These are phyloP conservation scores for Brachyhypopomus gauderio DNA, from an alignment of 2,113 vertebrate genomes.

Conservation along the genomic window DNA sequence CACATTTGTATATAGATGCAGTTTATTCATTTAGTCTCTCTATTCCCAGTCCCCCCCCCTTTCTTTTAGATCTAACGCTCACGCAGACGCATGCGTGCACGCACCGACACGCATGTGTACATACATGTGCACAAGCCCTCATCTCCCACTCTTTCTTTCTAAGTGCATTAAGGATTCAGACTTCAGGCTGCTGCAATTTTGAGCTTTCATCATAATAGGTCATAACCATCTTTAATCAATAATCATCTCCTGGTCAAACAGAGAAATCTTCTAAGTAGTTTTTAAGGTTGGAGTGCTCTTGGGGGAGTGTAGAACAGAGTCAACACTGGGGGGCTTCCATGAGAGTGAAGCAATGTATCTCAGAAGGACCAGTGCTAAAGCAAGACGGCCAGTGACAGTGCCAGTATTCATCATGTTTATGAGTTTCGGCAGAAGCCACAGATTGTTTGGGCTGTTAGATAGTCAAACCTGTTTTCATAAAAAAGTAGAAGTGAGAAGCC, in stretches of 20 bases:
- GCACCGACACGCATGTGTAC: not conserved
- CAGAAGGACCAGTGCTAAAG: conserved; percentile 53
- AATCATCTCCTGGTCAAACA: no score
- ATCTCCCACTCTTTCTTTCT: conserved; percentile 43
- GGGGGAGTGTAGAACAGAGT: conserved; percentile 77
- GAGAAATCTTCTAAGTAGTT: conserved; percentile 61
- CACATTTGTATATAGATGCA: conserved; percentile 64
- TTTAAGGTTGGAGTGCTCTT: conserved; percentile 79
- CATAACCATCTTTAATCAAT: conserved; percentile 63
- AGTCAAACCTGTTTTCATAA: no score
- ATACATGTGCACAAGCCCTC: not conserved
- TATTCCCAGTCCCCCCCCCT: not conserved
- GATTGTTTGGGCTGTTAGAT: no score
- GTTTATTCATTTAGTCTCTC: conserved; percentile 59
- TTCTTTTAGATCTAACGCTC: not conserved
- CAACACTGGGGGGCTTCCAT: conserved; percentile 71
- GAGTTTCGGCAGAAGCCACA: no score
- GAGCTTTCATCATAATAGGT: conserved; percentile 78
- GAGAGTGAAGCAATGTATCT: conserved; percentile 67
- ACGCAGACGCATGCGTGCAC: conserved; percentile 10
- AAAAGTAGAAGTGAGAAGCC: no score
- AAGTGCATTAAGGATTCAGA: conserved; percentile 69
- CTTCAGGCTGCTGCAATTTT: conserved; percentile 68
- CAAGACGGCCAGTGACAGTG: conserved; percentile 61
- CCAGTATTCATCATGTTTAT: no score